Evolutionary conservation across 2,797 vertebrate species (phyloP).

Genomic region (Myripristis jacobus): DNA sequence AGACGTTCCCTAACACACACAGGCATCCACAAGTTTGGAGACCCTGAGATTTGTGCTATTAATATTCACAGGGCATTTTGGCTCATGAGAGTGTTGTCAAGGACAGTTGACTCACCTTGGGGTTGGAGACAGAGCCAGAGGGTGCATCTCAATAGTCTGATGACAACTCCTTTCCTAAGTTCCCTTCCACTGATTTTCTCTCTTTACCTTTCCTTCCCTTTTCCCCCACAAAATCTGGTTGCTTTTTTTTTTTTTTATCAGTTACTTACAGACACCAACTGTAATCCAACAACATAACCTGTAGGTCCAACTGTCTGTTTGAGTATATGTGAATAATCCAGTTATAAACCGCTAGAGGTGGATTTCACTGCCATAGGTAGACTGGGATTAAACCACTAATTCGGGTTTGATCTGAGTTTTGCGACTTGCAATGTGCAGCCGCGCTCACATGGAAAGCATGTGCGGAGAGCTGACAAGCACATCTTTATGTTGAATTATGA

Average conservation of each 20-base stretch:
- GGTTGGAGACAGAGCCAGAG: constrained; percentile 54
- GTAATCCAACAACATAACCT: constrained; percentile 27
- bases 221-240: not conserved
- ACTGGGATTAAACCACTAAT: constrained; percentile 48
- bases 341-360: constrained; percentile 33
- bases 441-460: not conserved
- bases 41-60: constrained; percentile 58
- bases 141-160: constrained; percentile 51
- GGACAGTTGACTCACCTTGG: constrained; percentile 71
- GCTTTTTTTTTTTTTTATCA: constrained; percentile 50
- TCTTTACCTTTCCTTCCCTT: not conserved
- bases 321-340: constrained; percentile 52
- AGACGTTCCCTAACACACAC: not conserved
- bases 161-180: not conserved
- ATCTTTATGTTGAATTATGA: not conserved
- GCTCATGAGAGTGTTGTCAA: constrained; percentile 65
- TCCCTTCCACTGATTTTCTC: constrained; percentile 9
- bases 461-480: not conserved
- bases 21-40: constrained; percentile 31
- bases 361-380: constrained; percentile 6
- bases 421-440: constrained; percentile 11
- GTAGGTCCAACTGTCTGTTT: constrained; percentile 20
- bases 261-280: constrained; percentile 42
- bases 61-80: constrained; percentile 69
- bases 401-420: constrained; percentile 22